These are phyloP conservation scores for Neodontobutis hainanensis DNA, from an alignment of 2,113 vertebrate genomes.

Conservation along the genomic window DNA sequence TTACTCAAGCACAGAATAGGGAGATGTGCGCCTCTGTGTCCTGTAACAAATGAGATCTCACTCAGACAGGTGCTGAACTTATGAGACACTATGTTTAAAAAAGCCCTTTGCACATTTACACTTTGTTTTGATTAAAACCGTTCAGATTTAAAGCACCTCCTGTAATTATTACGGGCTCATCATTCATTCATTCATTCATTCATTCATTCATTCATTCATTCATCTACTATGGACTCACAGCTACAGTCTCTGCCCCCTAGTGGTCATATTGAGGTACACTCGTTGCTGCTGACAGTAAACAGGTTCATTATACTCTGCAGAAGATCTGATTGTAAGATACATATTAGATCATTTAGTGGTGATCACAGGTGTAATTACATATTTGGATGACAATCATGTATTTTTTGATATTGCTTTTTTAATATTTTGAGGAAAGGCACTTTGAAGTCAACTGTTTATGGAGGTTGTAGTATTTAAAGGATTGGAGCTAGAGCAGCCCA, in stretches of 20 bases:
- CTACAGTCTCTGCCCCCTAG: constrained; percentile 3
- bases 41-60: constrained; percentile 43
- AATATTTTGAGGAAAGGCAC: constrained; percentile 44
- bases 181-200: background rate
- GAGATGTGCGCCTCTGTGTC: constrained; percentile 41
- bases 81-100: constrained; percentile 48
- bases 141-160: constrained; percentile 38
- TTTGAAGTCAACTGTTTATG: constrained; percentile 39
- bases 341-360: constrained; percentile 15
- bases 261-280: constrained; percentile 5
- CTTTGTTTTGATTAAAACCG: constrained; percentile 31
- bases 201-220: constrained; percentile 3
- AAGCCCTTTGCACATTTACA: constrained; percentile 58
- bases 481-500: constrained; percentile 17
- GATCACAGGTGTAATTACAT: constrained; percentile 28
- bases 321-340: constrained; percentile 17
- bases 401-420: constrained; percentile 33
- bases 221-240: constrained; percentile 7
- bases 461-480: constrained; percentile 5
- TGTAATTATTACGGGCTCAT: background rate
- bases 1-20: constrained; percentile 54
- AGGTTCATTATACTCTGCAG: constrained; percentile 1
- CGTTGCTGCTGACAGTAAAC: constrained; percentile 7
- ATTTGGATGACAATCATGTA: constrained; percentile 65
- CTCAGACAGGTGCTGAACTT: constrained; percentile 57